Base-by-base conservation (phyloP, 1,140 invertebrate species). In the Pseudachorutes palmiensis region DNA sequence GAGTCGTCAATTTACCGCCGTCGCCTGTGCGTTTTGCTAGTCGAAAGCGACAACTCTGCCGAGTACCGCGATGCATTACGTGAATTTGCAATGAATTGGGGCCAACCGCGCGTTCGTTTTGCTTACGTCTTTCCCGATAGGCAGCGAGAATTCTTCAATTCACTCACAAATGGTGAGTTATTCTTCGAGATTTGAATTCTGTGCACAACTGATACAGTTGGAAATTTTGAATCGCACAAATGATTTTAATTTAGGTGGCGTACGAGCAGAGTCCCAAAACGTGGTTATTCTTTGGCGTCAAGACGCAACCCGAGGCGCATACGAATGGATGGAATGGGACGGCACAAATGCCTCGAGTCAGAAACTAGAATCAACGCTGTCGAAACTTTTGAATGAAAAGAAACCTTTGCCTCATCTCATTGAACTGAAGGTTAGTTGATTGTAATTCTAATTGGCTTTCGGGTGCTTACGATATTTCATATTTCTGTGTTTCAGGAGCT, bases 261-360 rank as follows among this genome's bases (percentile, higher is more conserved):
- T 14, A 1, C 62, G 63, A 64, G 31, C 67, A 36, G 24, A 49
- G 31, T 28, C 31, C 64, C 48, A 59, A 64, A 73, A 74, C 49
- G 76, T 84, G 31, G 91, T 93, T 0, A 87, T 97, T 32, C 86
- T 97, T 68, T 97, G 93, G 92, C 83, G 93, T 24, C 82, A 88
- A 51, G 91, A 94, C 77, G 83, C 85, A 22, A 86, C 86, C 26
- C 86, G 88, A 64, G 80, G 96, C n/a, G 91, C 90, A 75, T 97
- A 94, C 76, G 91, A 95, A 75, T 97, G 94, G 92, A 77, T 92
- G 2, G 81, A 84, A 66, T 88, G 86, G 86, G 81, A 82, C 57
- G 72, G 76, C 14, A 72, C 77, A n/a, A 93, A 93, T 77, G 81
- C 86, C 66, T 91, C 89, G 0, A 84, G 84, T 29, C 24, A 29